These are phyloP conservation scores for Eretmochelys imbricata DNA, from an alignment of 2,113 vertebrate species.

Conservation along the genomic window DNA sequence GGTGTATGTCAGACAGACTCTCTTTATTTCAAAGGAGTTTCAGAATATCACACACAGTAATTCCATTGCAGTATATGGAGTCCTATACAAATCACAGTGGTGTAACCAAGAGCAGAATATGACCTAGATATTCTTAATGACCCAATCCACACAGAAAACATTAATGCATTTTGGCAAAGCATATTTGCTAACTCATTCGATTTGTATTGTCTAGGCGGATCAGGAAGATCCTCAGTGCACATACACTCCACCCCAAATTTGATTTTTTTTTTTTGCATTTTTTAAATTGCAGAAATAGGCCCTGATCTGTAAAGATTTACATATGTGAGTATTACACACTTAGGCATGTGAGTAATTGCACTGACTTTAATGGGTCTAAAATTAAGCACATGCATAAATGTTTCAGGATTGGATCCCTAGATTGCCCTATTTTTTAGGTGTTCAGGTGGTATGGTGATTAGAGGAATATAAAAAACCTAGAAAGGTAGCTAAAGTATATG, in stretches of 20 bases:
- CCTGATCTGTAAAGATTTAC: background rate
- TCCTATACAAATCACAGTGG: background rate
- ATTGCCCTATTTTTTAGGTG: background rate
- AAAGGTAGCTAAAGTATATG: background rate
- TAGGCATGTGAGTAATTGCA: background rate
- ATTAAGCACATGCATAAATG: background rate
- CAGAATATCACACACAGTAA: background rate
- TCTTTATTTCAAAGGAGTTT: background rate
- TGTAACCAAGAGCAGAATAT: background rate
- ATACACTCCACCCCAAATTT: background rate
- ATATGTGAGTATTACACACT: background rate
- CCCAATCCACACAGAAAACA: background rate
- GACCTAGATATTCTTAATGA: background rate
- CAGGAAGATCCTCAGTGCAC: background rate
- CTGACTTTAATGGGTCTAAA: background rate
- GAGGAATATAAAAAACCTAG: background rate
- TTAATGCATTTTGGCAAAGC: background rate
- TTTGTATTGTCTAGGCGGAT: background rate
- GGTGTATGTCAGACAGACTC: background rate
- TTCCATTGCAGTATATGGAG: background rate
- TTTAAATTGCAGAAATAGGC: background rate
- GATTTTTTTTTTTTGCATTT: background rate
- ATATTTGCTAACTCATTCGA: background rate
- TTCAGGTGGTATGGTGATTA: background rate
- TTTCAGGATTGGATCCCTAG: background rate